phyloP scores from a whole-genome alignment of 2,113 vertebrate species.

The Pomatorhinus ruficollis region DNA sequence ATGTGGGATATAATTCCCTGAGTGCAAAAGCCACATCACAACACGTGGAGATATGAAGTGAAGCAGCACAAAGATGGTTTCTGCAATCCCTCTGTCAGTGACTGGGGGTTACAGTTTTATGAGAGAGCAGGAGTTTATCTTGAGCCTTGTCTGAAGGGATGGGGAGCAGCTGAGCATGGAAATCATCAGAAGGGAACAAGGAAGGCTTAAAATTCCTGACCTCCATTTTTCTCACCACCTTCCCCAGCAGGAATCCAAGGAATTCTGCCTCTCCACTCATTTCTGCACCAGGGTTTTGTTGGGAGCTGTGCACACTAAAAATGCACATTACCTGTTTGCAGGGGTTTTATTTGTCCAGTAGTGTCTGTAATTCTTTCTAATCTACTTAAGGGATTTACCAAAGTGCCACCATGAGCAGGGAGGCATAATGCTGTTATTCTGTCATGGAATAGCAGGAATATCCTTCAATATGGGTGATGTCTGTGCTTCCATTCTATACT shows the following conservation, averaged over 20 bases:
- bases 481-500: background rate
- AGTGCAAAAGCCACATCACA: background rate
- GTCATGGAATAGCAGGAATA: background rate
- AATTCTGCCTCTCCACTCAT: background rate
- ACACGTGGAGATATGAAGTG: background rate
- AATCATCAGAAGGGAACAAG: background rate
- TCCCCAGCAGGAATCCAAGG: background rate
- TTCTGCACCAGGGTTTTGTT: background rate
- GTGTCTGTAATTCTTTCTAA: conserved; percentile 20
- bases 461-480: background rate
- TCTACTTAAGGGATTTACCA: conserved; percentile 57
- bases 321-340: background rate
- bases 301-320: background rate
- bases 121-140: background rate
- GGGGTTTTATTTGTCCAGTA: background rate
- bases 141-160: background rate
- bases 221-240: background rate
- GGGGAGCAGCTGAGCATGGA: background rate
- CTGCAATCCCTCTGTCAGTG: background rate
- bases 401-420: background rate
- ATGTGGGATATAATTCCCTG: background rate
- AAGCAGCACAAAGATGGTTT: background rate
- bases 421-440: background rate
- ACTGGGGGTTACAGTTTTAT: background rate
- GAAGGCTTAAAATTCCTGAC: background rate